Evolutionary conservation across 2,888 invertebrate species (phyloP).

Genomic region (Pyrrhia umbra): DNA sequence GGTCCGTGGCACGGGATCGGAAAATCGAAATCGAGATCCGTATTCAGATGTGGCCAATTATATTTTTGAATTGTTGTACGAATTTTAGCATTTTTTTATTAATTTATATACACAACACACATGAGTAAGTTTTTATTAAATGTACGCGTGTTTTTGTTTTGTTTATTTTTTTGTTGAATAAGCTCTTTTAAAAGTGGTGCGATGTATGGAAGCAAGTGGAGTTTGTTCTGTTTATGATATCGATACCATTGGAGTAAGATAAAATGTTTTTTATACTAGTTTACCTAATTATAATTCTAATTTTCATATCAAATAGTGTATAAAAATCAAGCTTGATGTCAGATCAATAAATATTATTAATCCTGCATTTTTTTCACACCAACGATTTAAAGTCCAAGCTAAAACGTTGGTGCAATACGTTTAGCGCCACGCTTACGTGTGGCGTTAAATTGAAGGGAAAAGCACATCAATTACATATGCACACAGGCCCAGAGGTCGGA

Average conservation of each 20-base stretch:
- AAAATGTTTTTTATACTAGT: too few relatives aligned
- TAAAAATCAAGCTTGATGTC: neutral
- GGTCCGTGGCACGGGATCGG: slow-evolving; percentile 58
- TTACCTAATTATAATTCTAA: too few relatives aligned
- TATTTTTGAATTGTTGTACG: slow-evolving; percentile 44
- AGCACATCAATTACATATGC: slow-evolving; percentile 81
- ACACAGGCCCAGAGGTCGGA: slow-evolving; percentile 72
- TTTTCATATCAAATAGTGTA: too few relatives aligned
- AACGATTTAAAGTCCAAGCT: slow-evolving; percentile 56
- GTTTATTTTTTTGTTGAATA: too few relatives aligned
- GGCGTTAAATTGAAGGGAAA: slow-evolving; percentile 78
- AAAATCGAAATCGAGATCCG: slow-evolving; percentile 54
- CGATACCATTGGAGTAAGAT: too few relatives aligned
- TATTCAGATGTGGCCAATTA: slow-evolving; percentile 58
- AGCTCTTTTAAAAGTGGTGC: too few relatives aligned
- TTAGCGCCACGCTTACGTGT: slow-evolving; percentile 61
- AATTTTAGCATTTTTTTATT: slow-evolving; percentile 6
- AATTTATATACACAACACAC: neutral
- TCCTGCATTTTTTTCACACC: slow-evolving; percentile 29
- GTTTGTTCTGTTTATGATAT: too few relatives aligned
- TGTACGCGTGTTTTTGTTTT: too few relatives aligned
- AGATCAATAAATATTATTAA: neutral
- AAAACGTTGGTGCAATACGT: slow-evolving; percentile 67
- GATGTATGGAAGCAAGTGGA: too few relatives aligned
- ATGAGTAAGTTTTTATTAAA: too few relatives aligned